Evolutionary conservation across 2,888 invertebrate genomes (phyloP).

Genomic region (Nowickia ferox): DNA sequence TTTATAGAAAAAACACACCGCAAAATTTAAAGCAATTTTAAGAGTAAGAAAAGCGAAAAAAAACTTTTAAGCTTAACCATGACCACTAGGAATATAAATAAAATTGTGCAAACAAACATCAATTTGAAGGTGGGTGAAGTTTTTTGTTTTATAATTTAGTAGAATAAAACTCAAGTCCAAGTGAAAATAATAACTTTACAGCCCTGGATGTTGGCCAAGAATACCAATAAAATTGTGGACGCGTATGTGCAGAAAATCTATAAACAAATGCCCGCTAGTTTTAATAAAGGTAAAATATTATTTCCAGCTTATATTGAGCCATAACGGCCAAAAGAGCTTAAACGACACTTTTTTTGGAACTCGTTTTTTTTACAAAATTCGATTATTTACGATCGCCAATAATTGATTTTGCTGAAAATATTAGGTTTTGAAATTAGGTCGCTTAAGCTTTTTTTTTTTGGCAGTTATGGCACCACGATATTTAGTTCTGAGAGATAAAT

Average conservation of each 20-base stretch:
- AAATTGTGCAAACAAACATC: conserved; percentile 75
- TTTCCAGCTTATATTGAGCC: no score
- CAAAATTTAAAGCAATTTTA: conserved; percentile 57
- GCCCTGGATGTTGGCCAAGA: conserved; percentile 76
- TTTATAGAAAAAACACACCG: background rate
- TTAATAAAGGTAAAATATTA: conserved; percentile 73
- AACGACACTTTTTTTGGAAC: no score
- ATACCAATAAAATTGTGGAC: conserved; percentile 74
- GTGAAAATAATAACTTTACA: conserved; percentile 28
- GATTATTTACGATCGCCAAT: no score
- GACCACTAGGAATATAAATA: conserved; percentile 74
- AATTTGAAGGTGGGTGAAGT: conserved; percentile 73
- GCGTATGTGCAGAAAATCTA: conserved; percentile 75
- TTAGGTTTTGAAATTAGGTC: no score
- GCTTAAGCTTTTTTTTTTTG: no score
- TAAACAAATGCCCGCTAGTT: conserved; percentile 73
- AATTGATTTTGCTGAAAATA: no score
- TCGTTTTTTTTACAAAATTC: no score
- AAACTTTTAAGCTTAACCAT: conserved; percentile 65
- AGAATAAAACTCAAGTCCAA: no score
- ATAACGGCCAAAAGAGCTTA: no score
- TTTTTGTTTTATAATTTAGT: no score
- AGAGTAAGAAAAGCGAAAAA: background rate
- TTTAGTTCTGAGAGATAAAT: background rate
- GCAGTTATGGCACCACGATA: no score